Evolutionary conservation across 2,888 invertebrate species (phyloP), one percentile per base, ranked within the genome.

Genomic region (Ichneumoninae sp.): DNA sequence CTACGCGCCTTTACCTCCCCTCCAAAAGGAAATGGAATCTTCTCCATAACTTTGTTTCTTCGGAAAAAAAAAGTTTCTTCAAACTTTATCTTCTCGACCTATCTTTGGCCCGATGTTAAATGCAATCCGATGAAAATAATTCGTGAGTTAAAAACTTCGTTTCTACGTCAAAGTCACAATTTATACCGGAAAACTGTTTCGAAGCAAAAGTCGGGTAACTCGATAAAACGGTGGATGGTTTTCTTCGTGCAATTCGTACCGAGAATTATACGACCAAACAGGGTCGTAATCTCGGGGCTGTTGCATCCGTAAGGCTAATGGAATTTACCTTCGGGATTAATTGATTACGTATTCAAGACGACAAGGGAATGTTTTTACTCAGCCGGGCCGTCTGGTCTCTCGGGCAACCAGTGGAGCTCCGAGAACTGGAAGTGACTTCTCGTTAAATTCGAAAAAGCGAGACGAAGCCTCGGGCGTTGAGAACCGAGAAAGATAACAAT

Each of bases 271-370:
- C 22, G 22, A 22, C 22, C 54, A 13, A 40, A 40, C 54, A 22
- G 10, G 8, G 8, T 19, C n/a, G 54, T 54, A 54, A 54, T 54
- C 54, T 54, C 54, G 22, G 22, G 10, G 10, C 22, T 22, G 22
- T 57, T 57, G 57, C 26, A 16, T 57, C 26, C 19, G 26, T 13
- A 7, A 8, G 40, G 40, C n/a, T 68, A 30, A 68, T 54, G 68
- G 54, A 77, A 77, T 68, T 57, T 77, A n/a, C 30, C 68, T n/a
- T 10, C 57, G n/a, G 54, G 68, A 68, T 68, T 77, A 77, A 77
- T 57, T 52, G 54, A 77, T 77, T 77, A 68, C 68, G 68, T 57
- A 77, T 77, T 77, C 54, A 77, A 16, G 66, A 68, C 54, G 76
- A 40, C 16, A 30, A 57, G 57, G 19, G 54, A 52, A 66, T 13